Evolutionary conservation across 1,140 invertebrate species (phyloP).

Genomic region (Lepidostoma basale): DNA sequence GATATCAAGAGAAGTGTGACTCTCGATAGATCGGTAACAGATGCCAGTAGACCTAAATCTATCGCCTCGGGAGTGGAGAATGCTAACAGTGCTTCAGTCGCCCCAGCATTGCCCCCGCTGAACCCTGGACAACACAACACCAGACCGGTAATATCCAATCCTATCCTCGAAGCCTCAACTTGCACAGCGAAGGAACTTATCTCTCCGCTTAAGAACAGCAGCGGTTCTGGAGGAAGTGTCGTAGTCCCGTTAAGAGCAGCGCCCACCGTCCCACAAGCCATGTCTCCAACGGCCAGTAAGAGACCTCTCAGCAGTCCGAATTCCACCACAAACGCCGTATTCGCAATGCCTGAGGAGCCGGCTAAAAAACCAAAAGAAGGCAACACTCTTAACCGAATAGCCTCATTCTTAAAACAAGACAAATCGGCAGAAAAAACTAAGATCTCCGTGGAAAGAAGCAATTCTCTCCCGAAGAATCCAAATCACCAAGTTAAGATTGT

Average conservation of each 20-base stretch:
- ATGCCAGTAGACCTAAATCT: conserved; percentile 46
- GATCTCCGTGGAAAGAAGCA: conserved; percentile 62
- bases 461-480: conserved; percentile 64
- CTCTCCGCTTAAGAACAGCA: conserved; percentile 56
- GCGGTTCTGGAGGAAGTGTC: conserved; percentile 54
- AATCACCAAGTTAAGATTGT: conserved; percentile 65
- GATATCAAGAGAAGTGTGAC: conserved; percentile 47
- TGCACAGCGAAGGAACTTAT: conserved; percentile 75
- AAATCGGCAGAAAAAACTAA: conserved; percentile 61
- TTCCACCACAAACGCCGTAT: conserved; percentile 51
- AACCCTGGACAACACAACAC: conserved; percentile 63
- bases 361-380: conserved; percentile 62
- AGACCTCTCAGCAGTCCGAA: conserved; percentile 63
- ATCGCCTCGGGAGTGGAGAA: conserved; percentile 50
- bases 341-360: conserved; percentile 56
- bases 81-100: conserved; percentile 55
- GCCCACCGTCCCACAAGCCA: conserved; percentile 57
- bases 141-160: conserved; percentile 78
- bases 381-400: conserved; percentile 72
- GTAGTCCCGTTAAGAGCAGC: conserved; percentile 63
- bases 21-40: conserved; percentile 40
- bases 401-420: conserved; percentile 76
- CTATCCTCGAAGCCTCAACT: conserved; percentile 78
- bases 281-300: conserved; percentile 51
- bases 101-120: conserved; percentile 64